Evolutionary conservation across 2,113 vertebrate species (phyloP), one percentile per base, ranked within the genome.

Genomic region (Malaclemys terrapin): DNA sequence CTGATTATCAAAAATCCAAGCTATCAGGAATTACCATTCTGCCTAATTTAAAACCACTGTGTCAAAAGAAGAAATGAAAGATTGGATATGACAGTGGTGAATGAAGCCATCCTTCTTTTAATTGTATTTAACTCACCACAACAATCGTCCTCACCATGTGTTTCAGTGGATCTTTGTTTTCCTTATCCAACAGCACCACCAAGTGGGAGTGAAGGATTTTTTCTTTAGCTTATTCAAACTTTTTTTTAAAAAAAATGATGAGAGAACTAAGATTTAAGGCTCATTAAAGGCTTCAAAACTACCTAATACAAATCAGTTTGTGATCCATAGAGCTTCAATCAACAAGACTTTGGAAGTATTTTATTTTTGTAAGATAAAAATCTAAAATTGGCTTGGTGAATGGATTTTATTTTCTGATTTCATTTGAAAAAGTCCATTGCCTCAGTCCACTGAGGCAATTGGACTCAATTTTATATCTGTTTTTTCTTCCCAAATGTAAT

Each of bases 141-240:
- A 98, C 97, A 98, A 92, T 96, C 95, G 96, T 93, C 98, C 95
- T 98, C 92, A 96, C 95, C 89, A 97, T 90, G 86, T 89, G 95
- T 94, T 97, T 90, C 75, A 94, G 50, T 17, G n/a, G n/a, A 29
- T 85, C 52, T 80, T 13, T 1, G 5, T 88, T 95, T 96, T 96
- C 91, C 83, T 97, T 98, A 98, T 98, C 98, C 98, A 98, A 97
- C 88, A 99, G 98, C 98, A 98, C 99, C 99, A 98, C 98, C 99
- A 97, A 98, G 98, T 99, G 99, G 97, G 72, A 65, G 10, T 88
- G 90, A 38, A 49, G 80, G 27, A 2, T 20, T 38, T 12, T 83
- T 35, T n/a, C n/a, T 1, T 5, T 16, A 6, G 6, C 8, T 54
- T 1, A 3, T 3, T 1, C 22, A 81, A 93, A 49, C 1, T 29